Evolutionary conservation across 2,797 vertebrate genomes (phyloP), one percentile per base, ranked within the genome.

Genomic region (Siniperca obscura): DNA sequence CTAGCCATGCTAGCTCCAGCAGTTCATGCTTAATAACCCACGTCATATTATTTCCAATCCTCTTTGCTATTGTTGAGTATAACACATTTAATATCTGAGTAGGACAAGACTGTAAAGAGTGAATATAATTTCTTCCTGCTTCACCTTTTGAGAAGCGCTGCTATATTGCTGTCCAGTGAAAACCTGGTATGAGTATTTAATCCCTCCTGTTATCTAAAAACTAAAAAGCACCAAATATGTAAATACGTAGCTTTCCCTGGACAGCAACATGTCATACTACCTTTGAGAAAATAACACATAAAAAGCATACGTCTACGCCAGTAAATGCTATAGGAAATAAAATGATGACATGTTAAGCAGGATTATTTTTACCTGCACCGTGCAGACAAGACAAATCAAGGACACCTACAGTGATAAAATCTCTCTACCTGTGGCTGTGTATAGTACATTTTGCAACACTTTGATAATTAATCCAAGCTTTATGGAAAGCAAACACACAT

Each of bases 401-500:
- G 4, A 48, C 12, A 22, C 10, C 2, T 21, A 6, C 25, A 6
- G 16, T 38, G 11, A 46, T 30, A 21, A 80, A 68, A 27, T 74
- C 19, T 27, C 11, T 64, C n/a, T 27, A 0, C 34, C 8, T 57
- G 42, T 60, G 42, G 13, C 22, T 67, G 12, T 36, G 27, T 56
- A 19, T 10, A 17, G 17, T 74, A 13, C 46, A 55, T 36, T 67
- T 80, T 62, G 21, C 21, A 55, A 19, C 50, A 65, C 5, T 70
- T 53, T 42, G n/a, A 70, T 70, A 46, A 57, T 34, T 21, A 40
- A 64, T 68, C 14, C 36, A 48, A 60, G 36, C 9, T 60, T 1
- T 27, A 53, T 52, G 12, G 10, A 64, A 67, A 56, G 46, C 16
- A 70, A 56, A 72, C n/a, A 21, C 53, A 56, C 65, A 48, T 34